Evolutionary conservation across 2,797 vertebrate species (phyloP), one percentile per base, ranked within the genome.

Genomic region (Psittacula derbiana): DNA sequence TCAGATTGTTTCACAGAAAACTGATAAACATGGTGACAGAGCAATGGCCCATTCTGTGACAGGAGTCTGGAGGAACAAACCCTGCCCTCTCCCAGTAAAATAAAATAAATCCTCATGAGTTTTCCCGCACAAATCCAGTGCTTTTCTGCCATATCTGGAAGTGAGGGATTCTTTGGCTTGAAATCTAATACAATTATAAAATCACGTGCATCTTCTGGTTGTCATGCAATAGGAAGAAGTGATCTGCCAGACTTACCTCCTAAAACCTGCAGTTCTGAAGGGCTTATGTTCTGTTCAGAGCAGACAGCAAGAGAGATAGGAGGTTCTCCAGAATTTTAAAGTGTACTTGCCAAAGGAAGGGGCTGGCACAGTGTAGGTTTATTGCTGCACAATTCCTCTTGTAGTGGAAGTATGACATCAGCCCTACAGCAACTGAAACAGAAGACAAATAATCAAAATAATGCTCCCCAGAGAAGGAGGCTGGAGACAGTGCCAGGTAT

Each of bases 401-500:
- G 19, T 24, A 83, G 28, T 66, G 41, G 20, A 70, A 83, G n/a
- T 50, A 66, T 87, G 58, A 81, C 28, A 43, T 88, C 84, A 89
- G 27, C 23, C 65, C 69, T 24, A 3, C 25, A 57, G 83, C 50
- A 53, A 90, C 65, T 64, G 93, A 93, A 97, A 95, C 27, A 87
- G 70, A 90, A 94, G 50, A 86, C 79, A 74, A 84, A 91, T 62
- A 41, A 91, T 72, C 80, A 79, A 91, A 96, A 90, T 24, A 85
- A 31, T 16, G 6, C 15, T 97, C 88, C 81, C 74, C 33, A 58
- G 64, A 85, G 93, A 62, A 78, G 30, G 21, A 74, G 7, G 8
- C 28, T 83, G 53, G 86, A 81, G 53, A 41, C 28, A 67, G 38
- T 47, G 33, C 71, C 74, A 93, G 91, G 62, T 86, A 6, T 66